Conservation (phyloP, 2,888 invertebrate species). For the Vesta saturnalis region DNA sequence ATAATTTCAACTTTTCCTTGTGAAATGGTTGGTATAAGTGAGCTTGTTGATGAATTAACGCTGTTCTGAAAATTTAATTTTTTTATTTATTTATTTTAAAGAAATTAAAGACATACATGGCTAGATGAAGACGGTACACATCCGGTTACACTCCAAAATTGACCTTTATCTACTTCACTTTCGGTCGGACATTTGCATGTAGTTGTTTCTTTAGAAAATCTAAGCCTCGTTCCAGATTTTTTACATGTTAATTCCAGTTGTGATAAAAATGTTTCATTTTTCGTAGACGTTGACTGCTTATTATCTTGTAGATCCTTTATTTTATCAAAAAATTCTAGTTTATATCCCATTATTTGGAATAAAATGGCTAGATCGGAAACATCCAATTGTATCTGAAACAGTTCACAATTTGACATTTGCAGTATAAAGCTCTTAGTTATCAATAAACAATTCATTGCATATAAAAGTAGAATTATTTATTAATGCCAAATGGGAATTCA, state of each 20-base stretch:
- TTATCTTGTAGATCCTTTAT: not conserved
- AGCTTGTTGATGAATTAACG: conserved; percentile 13
- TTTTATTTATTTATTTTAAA: not conserved
- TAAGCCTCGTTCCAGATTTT: conserved; percentile 11
- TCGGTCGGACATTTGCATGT: conserved; percentile 15
- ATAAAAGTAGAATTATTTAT: no score
- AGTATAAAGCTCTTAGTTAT: no score
- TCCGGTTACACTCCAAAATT: conserved; percentile 16
- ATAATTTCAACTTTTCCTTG: conserved; percentile 8
- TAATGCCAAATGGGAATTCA: no score
- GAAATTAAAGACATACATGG: conserved; percentile 11
- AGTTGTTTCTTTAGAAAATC: not conserved
- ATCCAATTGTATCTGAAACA: conserved; percentile 19
- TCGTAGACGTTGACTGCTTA: not conserved
- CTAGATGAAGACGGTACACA: conserved; percentile 12
- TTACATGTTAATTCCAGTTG: conserved; percentile 11
- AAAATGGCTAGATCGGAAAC: conserved; percentile 11
- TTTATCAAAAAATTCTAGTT: conserved; percentile 17
- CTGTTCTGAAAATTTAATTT: conserved; percentile 4
- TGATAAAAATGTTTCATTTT: not conserved
- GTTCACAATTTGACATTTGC: not conserved
- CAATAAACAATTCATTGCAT: no score
- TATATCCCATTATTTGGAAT: conserved; percentile 20
- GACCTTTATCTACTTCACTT: conserved; percentile 1
- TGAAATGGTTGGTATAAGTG: conserved; percentile 16